Conservation (phyloP, 2,113 vertebrate genomes). For the Anolis carolinensis region DNA sequence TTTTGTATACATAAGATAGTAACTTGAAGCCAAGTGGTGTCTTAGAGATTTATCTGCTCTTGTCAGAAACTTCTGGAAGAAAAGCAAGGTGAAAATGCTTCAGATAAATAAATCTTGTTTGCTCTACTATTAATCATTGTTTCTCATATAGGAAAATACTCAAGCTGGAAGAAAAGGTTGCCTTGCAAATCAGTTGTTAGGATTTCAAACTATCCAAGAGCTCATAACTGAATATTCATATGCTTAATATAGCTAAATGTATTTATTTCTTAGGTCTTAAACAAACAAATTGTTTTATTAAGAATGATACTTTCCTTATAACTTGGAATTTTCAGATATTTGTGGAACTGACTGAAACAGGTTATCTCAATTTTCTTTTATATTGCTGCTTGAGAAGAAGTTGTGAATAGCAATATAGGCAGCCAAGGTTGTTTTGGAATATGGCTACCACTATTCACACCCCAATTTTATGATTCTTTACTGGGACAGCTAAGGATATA, state of each 20-base stretch:
- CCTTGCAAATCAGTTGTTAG: neutral
- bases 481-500: constrained; percentile 10
- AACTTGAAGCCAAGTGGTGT: too few species aligned
- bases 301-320: constrained; percentile 51
- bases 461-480: neutral
- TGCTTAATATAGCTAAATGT: neutral
- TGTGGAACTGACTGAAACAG: constrained; percentile 56
- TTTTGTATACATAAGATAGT: too few species aligned
- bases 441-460: neutral
- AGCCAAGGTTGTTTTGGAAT: neutral
- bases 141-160: neutral
- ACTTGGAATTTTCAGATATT: constrained; percentile 50
- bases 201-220: neutral
- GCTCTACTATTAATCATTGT: neutral
- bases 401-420: constrained; percentile 19
- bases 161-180: neutral
- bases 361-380: constrained; percentile 32
- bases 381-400: constrained; percentile 7
- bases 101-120: neutral
- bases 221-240: neutral
- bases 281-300: neutral
- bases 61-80: too few species aligned
- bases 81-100: too few species aligned
- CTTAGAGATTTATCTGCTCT: too few species aligned
- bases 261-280: neutral